These are phyloP conservation scores for Drosophila littoralis DNA, from an alignment of 1,140 invertebrate species.

Conservation along the genomic window DNA sequence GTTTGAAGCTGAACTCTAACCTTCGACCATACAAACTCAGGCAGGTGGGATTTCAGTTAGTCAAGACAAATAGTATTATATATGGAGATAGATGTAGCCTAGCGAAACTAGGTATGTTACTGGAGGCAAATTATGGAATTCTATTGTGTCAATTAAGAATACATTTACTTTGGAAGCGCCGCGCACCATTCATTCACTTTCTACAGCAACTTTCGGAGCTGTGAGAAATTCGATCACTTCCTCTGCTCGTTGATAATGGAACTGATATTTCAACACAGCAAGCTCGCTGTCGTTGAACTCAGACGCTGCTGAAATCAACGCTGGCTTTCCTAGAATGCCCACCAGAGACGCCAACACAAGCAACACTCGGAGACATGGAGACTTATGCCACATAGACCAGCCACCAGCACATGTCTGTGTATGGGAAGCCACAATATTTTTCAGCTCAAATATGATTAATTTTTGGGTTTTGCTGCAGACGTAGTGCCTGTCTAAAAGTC, in stretches of 20 bases:
- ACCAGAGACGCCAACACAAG: slow-evolving; percentile 34
- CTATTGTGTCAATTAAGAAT: slow-evolving; percentile 19
- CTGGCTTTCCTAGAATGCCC: slow-evolving; percentile 46
- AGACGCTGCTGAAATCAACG: slow-evolving; percentile 29
- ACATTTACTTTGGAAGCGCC: slow-evolving; percentile 12
- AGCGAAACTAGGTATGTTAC: too few species aligned
- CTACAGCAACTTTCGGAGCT: slow-evolving; percentile 17
- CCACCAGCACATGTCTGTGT: slow-evolving; percentile 18
- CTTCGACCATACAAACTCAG: too few species aligned
- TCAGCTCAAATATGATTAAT: slow-evolving; percentile 75
- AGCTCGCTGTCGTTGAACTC: slow-evolving; percentile 3
- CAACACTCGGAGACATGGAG: background rate
- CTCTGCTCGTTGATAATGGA: slow-evolving; percentile 43
- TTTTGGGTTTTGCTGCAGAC: slow-evolving; percentile 66
- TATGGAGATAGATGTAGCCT: too few species aligned
- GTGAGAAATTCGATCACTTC: slow-evolving; percentile 51
- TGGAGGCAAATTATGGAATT: background rate
- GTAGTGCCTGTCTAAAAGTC: slow-evolving; percentile 43
- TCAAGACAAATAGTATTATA: too few species aligned
- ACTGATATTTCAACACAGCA: slow-evolving; percentile 46
- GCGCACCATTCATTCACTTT: slow-evolving; percentile 14
- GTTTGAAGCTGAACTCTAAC: too few species aligned
- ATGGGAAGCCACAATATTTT: slow-evolving; percentile 57
- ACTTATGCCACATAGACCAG: slow-evolving; percentile 18
- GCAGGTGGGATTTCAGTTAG: too few species aligned